Base-by-base conservation (phyloP, 1,140 invertebrate species). In the Zaprionus ornatus region DNA sequence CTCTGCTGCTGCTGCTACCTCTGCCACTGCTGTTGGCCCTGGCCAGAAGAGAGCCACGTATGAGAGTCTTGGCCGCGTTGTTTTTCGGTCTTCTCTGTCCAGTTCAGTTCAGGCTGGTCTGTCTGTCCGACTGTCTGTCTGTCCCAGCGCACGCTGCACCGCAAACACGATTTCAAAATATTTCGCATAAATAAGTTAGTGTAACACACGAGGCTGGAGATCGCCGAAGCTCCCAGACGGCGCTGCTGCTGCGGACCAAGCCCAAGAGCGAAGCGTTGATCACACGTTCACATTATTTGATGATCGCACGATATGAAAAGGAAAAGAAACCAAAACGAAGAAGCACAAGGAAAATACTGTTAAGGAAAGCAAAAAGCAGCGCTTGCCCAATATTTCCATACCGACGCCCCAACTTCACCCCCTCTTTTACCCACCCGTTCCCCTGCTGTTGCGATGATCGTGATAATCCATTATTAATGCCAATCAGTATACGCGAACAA, bases 381-480 rank as follows among this genome's bases (percentile, higher is more conserved):
- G 68, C 61, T 71, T 48, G 75, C 63, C 56, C 79, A 79, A 91
- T 91, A 91, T 85, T 91, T 91, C 90, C 88, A 88, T 91, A 88
- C 66, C 73, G 69, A 45, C n/a, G 15, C 40, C 40, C 65, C 69
- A 54, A 50, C 40, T 13, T 17, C 3, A 3, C 0, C 40, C 67
- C 69, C 64, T 55, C 21, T 4, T 3, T 5, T 0, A n/a, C 19
- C 9, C 19, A 19, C 10, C 7, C n/a, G 1, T 5, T 0, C 15
- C 40, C 2, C 1, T 9, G 5, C 40, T 15, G 3, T 23, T 17
- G 50, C 63, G 32, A 61, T 77, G 80, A 79, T 92, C 91, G 91
- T 92, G 91, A 92, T 92, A 92, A 92, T 92, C 91, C 91, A 92
- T 92, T 92, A 92, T 92, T 92, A 92, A 92, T 92, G 91, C 91